Evolutionary conservation across 2,888 invertebrate genomes (phyloP), one percentile per base, ranked within the genome.

Genomic region (Liodrosophila aerea): DNA sequence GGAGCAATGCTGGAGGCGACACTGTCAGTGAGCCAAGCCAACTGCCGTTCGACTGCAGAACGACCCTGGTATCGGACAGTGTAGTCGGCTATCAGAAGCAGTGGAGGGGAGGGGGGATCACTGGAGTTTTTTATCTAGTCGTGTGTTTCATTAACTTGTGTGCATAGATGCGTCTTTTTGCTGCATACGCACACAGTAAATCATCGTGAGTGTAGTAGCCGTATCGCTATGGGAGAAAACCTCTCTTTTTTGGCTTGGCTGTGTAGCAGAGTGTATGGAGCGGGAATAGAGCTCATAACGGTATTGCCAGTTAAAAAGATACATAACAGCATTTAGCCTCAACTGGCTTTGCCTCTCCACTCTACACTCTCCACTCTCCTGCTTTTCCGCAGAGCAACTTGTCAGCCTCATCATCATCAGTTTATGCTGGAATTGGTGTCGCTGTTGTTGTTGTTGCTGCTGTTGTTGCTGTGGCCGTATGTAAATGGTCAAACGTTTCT

Each of bases 311-410:
- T 64, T 69, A 70, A 70, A n/a, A 60, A 69, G 69, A 74, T 73
- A 75, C 71, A 80, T 76, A 80, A 80, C 73, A 64, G 71, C 76
- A 71, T 80, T 76, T 80, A 65, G 60, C 61, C 36, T 33, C 27
- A 5, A 44, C 62, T 53, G 54, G 47, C 61, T 54, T 7, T 27
- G 15, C 39, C 30, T 30, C 31, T 40, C 37, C 7, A n/a, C 34
- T 27, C 1, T 39, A 16, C n/a, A 7, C 9, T 1, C 37, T 22
- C 30, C 18, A 27, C 30, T 12, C 9, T 1, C 11, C 11, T 22
- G 9, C 31, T 12, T 12, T 33, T 40, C 31, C 0, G 2, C 13
- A 33, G 13, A 41, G 31, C 61, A 57, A 69, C 61, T 69, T 70
- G 69, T 70, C 65, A 69, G 70, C 61, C 41, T 36, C 61, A 50